phyloP scores from a whole-genome alignment of 2,113 vertebrate genomes.

The Mustela lutreola region DNA sequence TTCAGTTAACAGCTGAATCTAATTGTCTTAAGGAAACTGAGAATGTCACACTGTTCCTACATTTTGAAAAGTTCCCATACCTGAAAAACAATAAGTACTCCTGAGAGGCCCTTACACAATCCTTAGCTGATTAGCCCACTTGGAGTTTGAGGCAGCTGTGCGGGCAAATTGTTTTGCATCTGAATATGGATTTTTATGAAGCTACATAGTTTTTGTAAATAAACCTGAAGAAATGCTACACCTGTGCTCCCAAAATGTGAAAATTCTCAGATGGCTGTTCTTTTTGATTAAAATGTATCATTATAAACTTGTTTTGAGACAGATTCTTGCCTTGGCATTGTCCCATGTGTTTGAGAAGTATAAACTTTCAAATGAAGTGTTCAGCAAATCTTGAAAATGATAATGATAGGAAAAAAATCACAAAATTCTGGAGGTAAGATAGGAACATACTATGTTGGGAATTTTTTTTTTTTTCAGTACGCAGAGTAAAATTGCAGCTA shows the following conservation, averaged over 20 bases:
- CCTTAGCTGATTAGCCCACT: slow-evolving; percentile 53
- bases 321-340: slow-evolving; percentile 3
- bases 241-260: slow-evolving; percentile 61
- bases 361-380: slow-evolving; percentile 24
- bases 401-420: slow-evolving; percentile 41
- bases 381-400: slow-evolving; percentile 68
- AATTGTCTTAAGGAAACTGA: neutral
- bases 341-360: slow-evolving; percentile 5
- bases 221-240: slow-evolving; percentile 62
- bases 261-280: slow-evolving; percentile 40
- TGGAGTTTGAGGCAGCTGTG: slow-evolving; percentile 48
- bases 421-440: neutral
- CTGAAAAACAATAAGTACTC: neutral
- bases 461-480: neutral
- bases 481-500: neutral
- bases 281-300: slow-evolving; percentile 58
- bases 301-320: slow-evolving; percentile 60
- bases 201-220: slow-evolving; percentile 71
- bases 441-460: neutral
- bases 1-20: slow-evolving; percentile 56
- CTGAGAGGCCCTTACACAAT: slow-evolving; percentile 51
- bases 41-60: neutral
- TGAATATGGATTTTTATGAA: slow-evolving; percentile 69
- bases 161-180: slow-evolving; percentile 62
- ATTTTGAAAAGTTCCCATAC: slow-evolving; percentile 24